Base-by-base conservation (phyloP, 2,888 invertebrate species). In the Xestia sexstrigata region DNA sequence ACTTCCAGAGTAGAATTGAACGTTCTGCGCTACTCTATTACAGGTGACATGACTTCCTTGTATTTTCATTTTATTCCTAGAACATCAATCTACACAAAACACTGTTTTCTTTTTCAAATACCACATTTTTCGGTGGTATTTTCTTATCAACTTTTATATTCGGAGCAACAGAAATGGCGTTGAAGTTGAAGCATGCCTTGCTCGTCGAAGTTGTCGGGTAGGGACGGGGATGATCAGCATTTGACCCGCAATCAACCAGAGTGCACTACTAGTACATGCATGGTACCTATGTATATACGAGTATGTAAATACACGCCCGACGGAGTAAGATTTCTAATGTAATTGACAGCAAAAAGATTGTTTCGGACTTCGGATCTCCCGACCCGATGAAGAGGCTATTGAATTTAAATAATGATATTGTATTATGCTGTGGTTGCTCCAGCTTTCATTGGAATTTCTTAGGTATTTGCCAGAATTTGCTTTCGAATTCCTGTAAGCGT, bases 321-420 rank as follows among this genome's bases (percentile, higher is more conserved):
- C 82, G 89, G 90, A 93, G 91, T 92, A 90, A 93, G 92, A 94
- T 94, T 94, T 94, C 94, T 94, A 95, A 95, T 93, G 95, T 94
- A 95, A 95, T 95, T 94, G 95, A 94, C 93, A 90, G 91, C 89
- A 87, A 91, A 92, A 93, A 93, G 92, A 91, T 91, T 89, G 92
- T 91, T 89, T 83, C 81, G 80, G 80, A 81, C 73, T 67, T 72
- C 60, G 68, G 63, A 69, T 77, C 68, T 71, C 76, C 66, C 76
- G 77, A 82, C 60, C 76, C 82, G 79, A 82, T 77, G 85, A 85
- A 88, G 78, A 85, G 87, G 87, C 88, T 87, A 85, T 89, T 89
- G 83, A 84, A 89, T 85, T 85, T 89, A 78, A 89, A 89, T 84
- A 75, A 74, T 74, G 78, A 58, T 42, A 63, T 49, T 58, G 26